A percentile compares a stretch with the other conserved stretches of the same genome.
phyloP scores from a whole-genome alignment of 2,797 vertebrate genomes.

The Anguilla anguilla region DNA sequence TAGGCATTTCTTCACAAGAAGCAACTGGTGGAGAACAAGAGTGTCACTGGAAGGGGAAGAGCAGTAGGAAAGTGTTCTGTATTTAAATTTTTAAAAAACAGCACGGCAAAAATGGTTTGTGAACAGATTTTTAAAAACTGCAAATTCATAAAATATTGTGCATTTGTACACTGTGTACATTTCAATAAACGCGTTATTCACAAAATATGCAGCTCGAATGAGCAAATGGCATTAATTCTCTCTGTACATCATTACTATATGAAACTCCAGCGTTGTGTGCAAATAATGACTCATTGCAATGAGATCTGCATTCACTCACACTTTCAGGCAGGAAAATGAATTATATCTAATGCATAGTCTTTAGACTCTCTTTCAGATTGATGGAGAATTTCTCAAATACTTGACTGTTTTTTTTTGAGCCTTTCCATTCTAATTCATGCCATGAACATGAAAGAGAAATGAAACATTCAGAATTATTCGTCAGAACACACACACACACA shows the following conservation, averaged over 20 bases:
- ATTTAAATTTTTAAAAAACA: background rate
- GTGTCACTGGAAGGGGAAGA: background rate
- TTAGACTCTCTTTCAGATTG: background rate
- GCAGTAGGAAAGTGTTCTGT: background rate
- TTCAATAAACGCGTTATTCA: background rate
- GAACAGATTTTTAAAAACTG: background rate
- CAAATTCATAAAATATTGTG: background rate
- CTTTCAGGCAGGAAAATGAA: background rate
- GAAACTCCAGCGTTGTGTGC: background rate
- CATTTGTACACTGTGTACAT: background rate
- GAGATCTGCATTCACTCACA: background rate
- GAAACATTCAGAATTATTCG: background rate
- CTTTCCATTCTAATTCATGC: background rate
- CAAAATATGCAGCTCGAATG: background rate
- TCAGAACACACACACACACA: background rate
- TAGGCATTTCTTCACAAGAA: background rate
- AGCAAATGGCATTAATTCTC: background rate
- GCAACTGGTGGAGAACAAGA: background rate
- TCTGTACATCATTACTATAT: background rate
- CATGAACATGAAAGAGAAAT: background rate
- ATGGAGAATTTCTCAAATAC: background rate
- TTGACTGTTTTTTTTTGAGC: background rate
- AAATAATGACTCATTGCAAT: slow-evolving; percentile 12
- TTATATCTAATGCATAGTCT: background rate
- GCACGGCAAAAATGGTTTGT: background rate